Base-by-base conservation (phyloP, 2,888 invertebrate species). In the Cistogaster globosa region DNA sequence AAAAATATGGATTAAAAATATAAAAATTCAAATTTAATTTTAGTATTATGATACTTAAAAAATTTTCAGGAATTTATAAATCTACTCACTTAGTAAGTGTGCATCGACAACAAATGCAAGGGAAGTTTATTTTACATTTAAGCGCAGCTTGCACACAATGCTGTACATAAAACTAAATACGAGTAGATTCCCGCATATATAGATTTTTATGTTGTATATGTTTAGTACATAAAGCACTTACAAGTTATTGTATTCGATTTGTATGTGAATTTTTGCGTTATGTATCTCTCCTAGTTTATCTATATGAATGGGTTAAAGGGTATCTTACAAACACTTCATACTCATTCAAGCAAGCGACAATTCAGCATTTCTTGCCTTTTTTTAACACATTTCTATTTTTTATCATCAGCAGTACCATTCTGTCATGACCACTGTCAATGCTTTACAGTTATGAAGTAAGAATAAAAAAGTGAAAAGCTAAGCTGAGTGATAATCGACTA, bases 331-430 rank as follows among this genome's bases (percentile, higher is more conserved):
- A 18, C 18, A 63, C 68, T 53, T 53, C 42, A 78, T 42, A 69
- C 55, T 42, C 60, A 22, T 20, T n/a, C 32, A 62, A 82, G 62
- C 48, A 74, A 51, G 65, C 82, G 89, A 89, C 88, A 89, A 88
- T 89, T 89, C 86, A 89, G 87, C 87, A 88, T 87, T 87, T 86
- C 68, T 84, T 83, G 83, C 58, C 74, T 72, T 80, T 76, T 71
- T 81, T 76, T 67, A 71, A 65, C 69, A 60, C 45, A 32, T 74
- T 74, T 68, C 63, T 75, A 36, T 45, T 57, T 75, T 42, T 4
- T 51, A 32, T 62, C 36, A 60, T 67, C 18, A 38, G 63, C 48
- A 76, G 63, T 63, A 76, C 20, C 63, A 82, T 57, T 63, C 76
- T 82, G 76, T 76, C 82, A 83, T 78, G 83, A 83, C 77, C 83